Evolutionary conservation across 2,888 invertebrate species (phyloP).

Genomic region (Bombyx huttoni): DNA sequence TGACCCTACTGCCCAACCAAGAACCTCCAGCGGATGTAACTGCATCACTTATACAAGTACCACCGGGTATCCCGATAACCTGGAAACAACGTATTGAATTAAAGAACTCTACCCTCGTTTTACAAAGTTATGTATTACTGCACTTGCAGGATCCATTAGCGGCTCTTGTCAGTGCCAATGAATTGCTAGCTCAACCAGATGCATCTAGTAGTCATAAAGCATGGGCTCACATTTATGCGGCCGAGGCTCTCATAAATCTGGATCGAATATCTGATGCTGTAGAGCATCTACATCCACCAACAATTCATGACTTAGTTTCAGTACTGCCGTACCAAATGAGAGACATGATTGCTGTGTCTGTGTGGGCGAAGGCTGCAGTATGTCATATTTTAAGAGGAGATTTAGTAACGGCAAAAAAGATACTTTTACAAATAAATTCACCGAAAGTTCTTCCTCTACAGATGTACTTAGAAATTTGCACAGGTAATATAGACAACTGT

Average conservation of each 20-base stretch:
- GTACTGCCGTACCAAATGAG: conserved; percentile 54
- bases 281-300: conserved; percentile 84
- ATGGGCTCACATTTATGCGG: conserved; percentile 90
- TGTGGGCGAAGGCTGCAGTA: conserved; percentile 68
- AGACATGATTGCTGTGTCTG: conserved; percentile 61
- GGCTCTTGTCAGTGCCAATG: conserved; percentile 83
- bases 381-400: conserved; percentile 63
- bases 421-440: conserved; percentile 61
- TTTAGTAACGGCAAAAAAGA: conserved; percentile 57
- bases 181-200: conserved; percentile 79
- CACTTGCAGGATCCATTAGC: conserved; percentile 87
- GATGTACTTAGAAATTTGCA: conserved; percentile 71
- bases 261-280: conserved; percentile 88
- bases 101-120: conserved; percentile 78
- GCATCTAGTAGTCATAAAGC: conserved; percentile 73
- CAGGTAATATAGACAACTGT: conserved; percentile 66
- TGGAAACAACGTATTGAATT: conserved; percentile 74
- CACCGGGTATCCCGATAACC: conserved; percentile 76
- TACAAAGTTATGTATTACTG: conserved; percentile 87
- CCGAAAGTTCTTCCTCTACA: conserved; percentile 62
- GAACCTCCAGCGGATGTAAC: conserved; percentile 47
- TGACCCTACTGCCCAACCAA: conserved; percentile 76
- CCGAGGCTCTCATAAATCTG: conserved; percentile 87
- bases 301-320: conserved; percentile 69
- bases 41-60: conserved; percentile 50